phyloP scores from a whole-genome alignment of 2,113 vertebrate genomes.

The Callochromis pleurospilus region DNA sequence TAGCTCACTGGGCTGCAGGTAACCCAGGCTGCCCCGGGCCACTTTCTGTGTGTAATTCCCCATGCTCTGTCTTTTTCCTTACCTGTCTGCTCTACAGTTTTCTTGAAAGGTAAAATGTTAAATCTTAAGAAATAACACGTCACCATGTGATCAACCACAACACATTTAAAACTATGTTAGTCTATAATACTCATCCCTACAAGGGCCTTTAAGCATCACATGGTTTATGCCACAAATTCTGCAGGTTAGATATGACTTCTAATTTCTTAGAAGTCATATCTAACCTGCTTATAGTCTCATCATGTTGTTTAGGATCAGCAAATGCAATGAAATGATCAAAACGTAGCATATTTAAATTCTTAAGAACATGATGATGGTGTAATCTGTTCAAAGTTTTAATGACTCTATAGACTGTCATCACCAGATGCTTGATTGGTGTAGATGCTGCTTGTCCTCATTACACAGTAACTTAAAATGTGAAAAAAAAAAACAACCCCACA shows the following conservation, averaged over 20 bases:
- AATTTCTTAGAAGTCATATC: not conserved
- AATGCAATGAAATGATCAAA: not conserved
- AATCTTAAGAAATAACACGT: not conserved
- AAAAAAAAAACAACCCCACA: rapidly evolving
- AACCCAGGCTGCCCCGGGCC: not conserved
- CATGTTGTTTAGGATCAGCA: not conserved
- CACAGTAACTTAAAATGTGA: not conserved
- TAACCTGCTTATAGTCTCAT: not conserved
- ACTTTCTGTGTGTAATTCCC: not conserved
- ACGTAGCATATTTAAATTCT: not conserved
- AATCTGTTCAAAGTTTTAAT: not conserved
- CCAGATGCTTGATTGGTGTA: not conserved
- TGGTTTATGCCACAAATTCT: rapidly evolving
- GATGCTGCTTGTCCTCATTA: not conserved
- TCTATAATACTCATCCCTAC: not conserved
- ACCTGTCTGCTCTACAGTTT: not conserved
- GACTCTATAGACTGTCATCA: not conserved
- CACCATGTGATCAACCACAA: not conserved
- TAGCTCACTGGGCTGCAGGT: not conserved
- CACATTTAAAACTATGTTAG: not conserved
- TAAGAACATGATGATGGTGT: not conserved
- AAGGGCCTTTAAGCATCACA: not conserved
- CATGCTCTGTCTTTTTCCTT: not conserved
- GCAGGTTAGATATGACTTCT: not conserved
- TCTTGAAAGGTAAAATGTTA: not conserved